Percentiles rank a stretch among this genome's conserved stretches.
These are phyloP conservation scores for Heterodera schachtii DNA, from an alignment of 1,140 invertebrate species.

Conservation along the genomic window DNA sequence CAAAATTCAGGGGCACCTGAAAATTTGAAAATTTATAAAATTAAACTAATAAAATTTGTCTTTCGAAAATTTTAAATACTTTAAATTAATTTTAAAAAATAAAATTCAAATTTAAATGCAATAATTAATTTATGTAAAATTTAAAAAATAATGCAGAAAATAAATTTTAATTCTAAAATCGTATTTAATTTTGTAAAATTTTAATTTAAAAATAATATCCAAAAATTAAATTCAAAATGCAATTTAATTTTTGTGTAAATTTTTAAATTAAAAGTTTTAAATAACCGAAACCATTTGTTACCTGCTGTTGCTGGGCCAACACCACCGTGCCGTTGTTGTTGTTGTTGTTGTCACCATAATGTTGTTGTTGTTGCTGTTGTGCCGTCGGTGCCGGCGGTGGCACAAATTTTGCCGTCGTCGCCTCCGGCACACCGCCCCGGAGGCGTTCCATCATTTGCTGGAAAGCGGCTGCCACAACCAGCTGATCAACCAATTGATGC, in stretches of 20 bases:
- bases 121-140: no score
- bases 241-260: background rate
- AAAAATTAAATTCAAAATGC: background rate
- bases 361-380: background rate
- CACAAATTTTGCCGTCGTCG: background rate
- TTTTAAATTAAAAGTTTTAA: conserved; percentile 2
- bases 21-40: background rate
- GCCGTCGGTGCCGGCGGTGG: background rate
- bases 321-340: background rate
- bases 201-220: no score
- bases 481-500: conserved; percentile 12
- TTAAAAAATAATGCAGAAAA: no score
- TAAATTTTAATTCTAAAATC: no score
- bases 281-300: background rate
- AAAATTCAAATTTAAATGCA: no score
- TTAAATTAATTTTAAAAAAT: no score
- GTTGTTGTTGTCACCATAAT: background rate
- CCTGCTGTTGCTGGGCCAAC: background rate
- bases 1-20: background rate
- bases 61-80: no score
- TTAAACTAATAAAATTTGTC: no score
- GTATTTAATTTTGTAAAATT: no score
- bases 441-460: conserved; percentile 32
- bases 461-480: conserved; percentile 15
- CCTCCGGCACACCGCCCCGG: background rate